These are phyloP conservation scores for Stenoptilia bipunctidactyla DNA, from an alignment of 2,888 invertebrate species.

Conservation along the genomic window DNA sequence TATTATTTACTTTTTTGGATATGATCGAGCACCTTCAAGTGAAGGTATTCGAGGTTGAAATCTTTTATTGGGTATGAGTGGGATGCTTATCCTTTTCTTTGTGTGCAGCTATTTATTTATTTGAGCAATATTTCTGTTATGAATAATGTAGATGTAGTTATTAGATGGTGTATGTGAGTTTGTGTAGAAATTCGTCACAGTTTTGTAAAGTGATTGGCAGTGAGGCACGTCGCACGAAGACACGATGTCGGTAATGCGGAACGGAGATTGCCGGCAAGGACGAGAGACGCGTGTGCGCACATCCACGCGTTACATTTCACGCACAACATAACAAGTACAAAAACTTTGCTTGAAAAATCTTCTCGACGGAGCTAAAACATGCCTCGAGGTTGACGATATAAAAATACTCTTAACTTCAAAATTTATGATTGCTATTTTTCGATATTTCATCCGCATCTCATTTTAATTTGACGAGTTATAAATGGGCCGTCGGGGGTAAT, in stretches of 20 bases:
- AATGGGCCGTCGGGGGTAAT: slow-evolving; percentile 42
- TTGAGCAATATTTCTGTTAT: too few relatives aligned
- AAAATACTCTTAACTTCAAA: background rate
- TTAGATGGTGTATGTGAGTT: background rate
- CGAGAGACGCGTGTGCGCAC: slow-evolving; percentile 25
- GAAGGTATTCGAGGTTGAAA: slow-evolving; percentile 27
- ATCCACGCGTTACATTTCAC: slow-evolving; percentile 23
- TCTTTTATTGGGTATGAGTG: slow-evolving; percentile 13
- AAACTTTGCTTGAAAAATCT: background rate
- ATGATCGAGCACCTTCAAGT: slow-evolving; percentile 41
- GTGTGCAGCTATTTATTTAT: background rate
- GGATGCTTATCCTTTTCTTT: background rate
- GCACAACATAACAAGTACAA: background rate
- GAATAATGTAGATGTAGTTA: background rate
- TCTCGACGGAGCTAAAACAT: background rate
- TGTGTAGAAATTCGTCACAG: background rate
- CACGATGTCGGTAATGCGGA: slow-evolving; percentile 4
- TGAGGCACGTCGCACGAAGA: background rate
- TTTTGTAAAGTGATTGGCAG: background rate
- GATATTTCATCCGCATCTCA: background rate
- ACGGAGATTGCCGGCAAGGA: background rate
- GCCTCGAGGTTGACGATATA: background rate
- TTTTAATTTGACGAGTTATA: slow-evolving; percentile 42
- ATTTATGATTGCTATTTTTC: background rate
- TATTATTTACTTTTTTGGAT: slow-evolving; percentile 36